Evolutionary conservation across 2,113 vertebrate genomes (phyloP), one percentile per base, ranked within the genome.

Genomic region (Oryzias woworae): DNA sequence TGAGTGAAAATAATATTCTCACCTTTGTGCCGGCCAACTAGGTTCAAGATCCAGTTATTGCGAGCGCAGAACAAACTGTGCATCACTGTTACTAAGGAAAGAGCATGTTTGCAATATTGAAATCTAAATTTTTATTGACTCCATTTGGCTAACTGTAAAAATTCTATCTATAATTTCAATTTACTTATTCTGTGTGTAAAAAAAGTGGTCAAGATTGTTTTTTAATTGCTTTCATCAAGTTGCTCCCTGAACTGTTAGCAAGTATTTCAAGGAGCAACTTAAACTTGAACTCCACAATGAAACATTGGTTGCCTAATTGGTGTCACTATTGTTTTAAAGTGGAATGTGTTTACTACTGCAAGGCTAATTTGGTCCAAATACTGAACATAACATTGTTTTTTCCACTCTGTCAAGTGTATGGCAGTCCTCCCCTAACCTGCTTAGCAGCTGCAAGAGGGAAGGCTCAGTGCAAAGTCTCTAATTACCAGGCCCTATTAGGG

Each of bases 241-340:
- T 62, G 71, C 41, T 67, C 71, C 74, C 77, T 62, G 53, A 81
- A 82, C 68, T 84, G 66, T 75, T 82, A 77, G 75, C 54, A 71
- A 81, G 55, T 75, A 51, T 82, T 80, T 81, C 75, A 87, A 66
- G 62, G 59, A 63, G 62, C 66, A 78, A 64, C 65, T 79, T 73
- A 79, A 88, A 83, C 65, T 82, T 78, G 72, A 85, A 79, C 83
- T 82, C 75, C 79, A 69, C 88, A 81, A 84, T 80, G 76, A 91
- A 80, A 88, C 80, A 90, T 88, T 82, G 85, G 84, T 87, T 81
- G 63, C 77, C 87, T 91, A 91, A 92, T 92, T 92, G 90, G 88
- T 91, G 91, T 92, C 90, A 91, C 81, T 84, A 86, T 87, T 87
- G 84, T 89, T 88, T 82, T 87, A 87, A 87, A 90, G 78, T 82